These are phyloP conservation scores for Chloroceryle inda DNA, from an alignment of 2,797 vertebrate genomes.

Conservation along the genomic window DNA sequence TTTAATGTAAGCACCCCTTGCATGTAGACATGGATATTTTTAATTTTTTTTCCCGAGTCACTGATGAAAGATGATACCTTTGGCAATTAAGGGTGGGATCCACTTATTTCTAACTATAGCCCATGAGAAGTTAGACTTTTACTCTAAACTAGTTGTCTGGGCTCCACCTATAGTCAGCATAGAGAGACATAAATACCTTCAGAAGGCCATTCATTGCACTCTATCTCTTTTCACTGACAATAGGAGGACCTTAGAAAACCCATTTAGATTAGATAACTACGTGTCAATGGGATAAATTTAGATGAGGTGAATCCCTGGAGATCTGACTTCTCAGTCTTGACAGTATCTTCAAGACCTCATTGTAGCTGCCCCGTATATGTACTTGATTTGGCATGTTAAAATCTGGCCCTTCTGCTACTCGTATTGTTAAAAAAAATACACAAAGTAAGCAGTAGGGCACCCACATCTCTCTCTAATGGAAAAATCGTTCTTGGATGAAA, in stretches of 20 bases:
- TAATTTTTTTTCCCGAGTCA: not conserved
- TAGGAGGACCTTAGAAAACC: not conserved
- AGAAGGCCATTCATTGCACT: not conserved
- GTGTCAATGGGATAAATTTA: not conserved
- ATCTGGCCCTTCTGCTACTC: not conserved
- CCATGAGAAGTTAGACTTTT: not conserved
- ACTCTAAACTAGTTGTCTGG: not conserved
- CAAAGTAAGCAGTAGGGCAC: not conserved
- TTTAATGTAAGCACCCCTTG: not conserved
- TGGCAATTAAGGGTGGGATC: not conserved
- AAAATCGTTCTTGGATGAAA: not conserved
- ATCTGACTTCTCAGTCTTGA: not conserved
- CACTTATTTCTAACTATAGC: not conserved
- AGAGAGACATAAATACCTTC: not conserved
- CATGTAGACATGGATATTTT: not conserved
- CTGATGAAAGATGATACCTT: not conserved
- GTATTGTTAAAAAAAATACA: not conserved
- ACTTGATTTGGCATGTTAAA: not conserved
- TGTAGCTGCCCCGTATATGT: not conserved
- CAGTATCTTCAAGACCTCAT: not conserved
- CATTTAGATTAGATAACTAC: conserved; percentile 20
- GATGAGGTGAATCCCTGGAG: not conserved
- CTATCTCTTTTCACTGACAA: not conserved
- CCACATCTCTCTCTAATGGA: not conserved
- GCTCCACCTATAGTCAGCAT: not conserved